Base-by-base conservation (phyloP, 2,797 vertebrate genomes). In the Tokudaia tokunoshimensis region DNA sequence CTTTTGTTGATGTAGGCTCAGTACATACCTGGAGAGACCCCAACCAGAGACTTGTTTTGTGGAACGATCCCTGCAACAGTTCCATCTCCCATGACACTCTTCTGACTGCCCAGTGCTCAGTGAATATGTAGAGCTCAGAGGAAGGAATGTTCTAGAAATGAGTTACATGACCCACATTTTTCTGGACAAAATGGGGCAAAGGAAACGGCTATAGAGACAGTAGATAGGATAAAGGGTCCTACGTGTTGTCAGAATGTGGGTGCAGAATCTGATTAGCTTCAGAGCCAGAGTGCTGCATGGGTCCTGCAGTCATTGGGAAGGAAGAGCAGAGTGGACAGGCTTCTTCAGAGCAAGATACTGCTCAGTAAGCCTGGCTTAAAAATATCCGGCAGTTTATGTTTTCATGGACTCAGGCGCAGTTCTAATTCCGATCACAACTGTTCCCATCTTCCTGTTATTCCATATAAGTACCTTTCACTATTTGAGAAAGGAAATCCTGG, bases 361-460 rank as follows among this genome's bases (percentile, higher is more conserved):
- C 84, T 95, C 61, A 74, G 17, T 89, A 52, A 80, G 9, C 15
- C n/a, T 15, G 61, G 26, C 67, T 94, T 97, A 55, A 94, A 96
- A 94, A 80, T 94, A 81, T 47, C 76, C 31, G 79, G 41, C 44
- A 52, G 3, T 89, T 86, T 85, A 3, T 70, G 22, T 96, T 95
- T 94, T 92, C 78, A 83, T 83, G 47, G 88, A 95, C 90, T 95
- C 84, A 80, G 86, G 81, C 41, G 29, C 55, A 92, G 85, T 72
- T 91, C 63, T 84, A 79, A 90, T 97, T 94, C 76, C 82, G 76
- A 93, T 84, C 92, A 65, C 84, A 84, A 92, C 95, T 96, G 2
- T 78, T 85, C 80, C 52, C 88, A 31, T 82, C 90, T 97, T 97
- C 96, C 97, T 97, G 96, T 97, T 97, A 72, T 93, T 97, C 90